A percentile compares a stretch with the other conserved stretches of the same genome.
These are phyloP conservation scores for Brachionus asplanchnoidis DNA, from an alignment of 1,140 invertebrate genomes.

Conservation along the genomic window DNA sequence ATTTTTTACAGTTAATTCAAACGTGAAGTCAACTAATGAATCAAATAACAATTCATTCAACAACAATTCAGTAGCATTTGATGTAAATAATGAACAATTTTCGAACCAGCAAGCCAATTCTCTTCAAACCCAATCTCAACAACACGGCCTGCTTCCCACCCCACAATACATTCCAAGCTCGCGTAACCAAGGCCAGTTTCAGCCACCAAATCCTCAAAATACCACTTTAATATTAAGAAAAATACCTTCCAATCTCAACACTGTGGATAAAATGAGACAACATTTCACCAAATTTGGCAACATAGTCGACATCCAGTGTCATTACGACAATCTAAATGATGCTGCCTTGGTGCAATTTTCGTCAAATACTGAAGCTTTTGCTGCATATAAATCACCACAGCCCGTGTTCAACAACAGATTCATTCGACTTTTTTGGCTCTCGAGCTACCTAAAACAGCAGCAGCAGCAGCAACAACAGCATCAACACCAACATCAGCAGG, in stretches of 20 bases:
- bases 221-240: conserved; percentile 17
- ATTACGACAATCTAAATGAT: conserved; percentile 16
- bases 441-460: not conserved
- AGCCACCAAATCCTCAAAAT: not conserved
- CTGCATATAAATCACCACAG: conserved; percentile 30
- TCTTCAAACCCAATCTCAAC: not conserved
- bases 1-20: not conserved
- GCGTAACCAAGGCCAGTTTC: not conserved
- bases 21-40: not conserved
- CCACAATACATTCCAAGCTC: not conserved
- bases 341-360: conserved; percentile 19
- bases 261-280: not conserved
- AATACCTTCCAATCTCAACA: conserved; percentile 8
- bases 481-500: not conserved
- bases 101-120: not conserved
- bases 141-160: not conserved
- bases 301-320: conserved; percentile 20
- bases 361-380: conserved; percentile 21
- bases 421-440: conserved; percentile 20
- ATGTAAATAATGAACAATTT: conserved; percentile 11
- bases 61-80: not conserved
- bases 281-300: conserved; percentile 41
- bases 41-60: conserved; percentile 5
- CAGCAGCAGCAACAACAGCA: not conserved
- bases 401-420: conserved; percentile 37